Base-by-base conservation (phyloP, 2,797 vertebrate genomes). In the Nothura maculosa region DNA sequence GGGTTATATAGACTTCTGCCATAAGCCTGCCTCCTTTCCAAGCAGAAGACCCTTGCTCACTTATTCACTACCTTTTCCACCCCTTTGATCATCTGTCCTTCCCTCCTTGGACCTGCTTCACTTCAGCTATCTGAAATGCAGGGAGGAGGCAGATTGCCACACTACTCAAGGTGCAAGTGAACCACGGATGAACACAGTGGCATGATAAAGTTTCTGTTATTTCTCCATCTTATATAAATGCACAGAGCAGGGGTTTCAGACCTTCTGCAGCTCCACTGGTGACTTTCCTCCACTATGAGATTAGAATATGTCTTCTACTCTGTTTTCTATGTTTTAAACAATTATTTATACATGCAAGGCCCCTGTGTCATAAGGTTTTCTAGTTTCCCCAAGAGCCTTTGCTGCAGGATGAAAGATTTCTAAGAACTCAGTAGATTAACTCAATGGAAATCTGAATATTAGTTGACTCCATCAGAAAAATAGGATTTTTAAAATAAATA, bases 201-300 rank as follows among this genome's bases (percentile, higher is more conserved):
- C n/a, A 81, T 9, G 19, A 25, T 38, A 24, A 27, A 61, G 54
- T 22, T 38, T 58, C 22, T 66, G 6, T 27, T 7, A 28, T 78
- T 89, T 75, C 45, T 34, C 64, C 32, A 58, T 75, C 28, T 6
- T 8, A 8, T 16, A 61, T 21, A 74, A 74, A 45, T 61, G 24
- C 73, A 89, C 85, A 87, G 28, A 50, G 57, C 40, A 42, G 68
- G 50, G 5, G 7, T 64, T 87, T 85, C 28, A 83, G 61, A 64
- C 21, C 11, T 84, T 86, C 77, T 78, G 20, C 4, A 81, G 73
- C 73, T 72, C 12, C 12, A 38, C 20, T 75, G 28, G 81, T 54
- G 66, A 75, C 4, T 52, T 74, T 16, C 2, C n/a, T 13, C 3
- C 34, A 32, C 43, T 5, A 5, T 57, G 57, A 85, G 87, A 93